Evolutionary conservation across 2,888 invertebrate genomes (phyloP).

Genomic region (Amblyjoppa proteus): DNA sequence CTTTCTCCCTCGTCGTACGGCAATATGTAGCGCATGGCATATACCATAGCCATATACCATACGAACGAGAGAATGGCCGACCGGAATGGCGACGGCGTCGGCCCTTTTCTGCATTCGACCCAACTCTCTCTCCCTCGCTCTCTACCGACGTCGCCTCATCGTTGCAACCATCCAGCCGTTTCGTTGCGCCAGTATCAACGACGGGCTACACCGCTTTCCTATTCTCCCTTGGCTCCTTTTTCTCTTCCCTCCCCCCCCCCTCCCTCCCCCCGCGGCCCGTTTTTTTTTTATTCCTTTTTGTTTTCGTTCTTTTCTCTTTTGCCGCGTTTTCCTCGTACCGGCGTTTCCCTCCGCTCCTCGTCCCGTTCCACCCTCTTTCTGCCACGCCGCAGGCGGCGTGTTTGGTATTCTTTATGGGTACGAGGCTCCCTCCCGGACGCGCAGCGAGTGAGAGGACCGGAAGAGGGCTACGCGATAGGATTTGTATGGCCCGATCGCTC

Average conservation of each 20-base stretch:
- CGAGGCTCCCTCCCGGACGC: conserved; percentile 23
- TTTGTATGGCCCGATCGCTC: conserved; percentile 65
- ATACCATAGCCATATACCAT: conserved; percentile 38
- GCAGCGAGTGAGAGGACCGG: conserved; percentile 27
- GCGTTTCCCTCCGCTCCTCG: neutral
- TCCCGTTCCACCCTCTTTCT: conserved; percentile 51
- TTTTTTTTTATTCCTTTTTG: conserved; percentile 10
- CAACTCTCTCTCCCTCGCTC: conserved; percentile 60
- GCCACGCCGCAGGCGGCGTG: conserved; percentile 59
- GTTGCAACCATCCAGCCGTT: conserved; percentile 67
- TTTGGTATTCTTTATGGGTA: conserved; percentile 65
- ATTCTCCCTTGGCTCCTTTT: conserved; percentile 40
- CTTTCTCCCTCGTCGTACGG: conserved; percentile 12
- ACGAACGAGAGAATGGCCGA: conserved; percentile 51
- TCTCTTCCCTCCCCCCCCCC: neutral
- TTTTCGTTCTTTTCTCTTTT: conserved; percentile 29
- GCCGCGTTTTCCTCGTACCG: neutral
- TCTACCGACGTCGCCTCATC: conserved; percentile 59
- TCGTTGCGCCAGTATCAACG: conserved; percentile 49
- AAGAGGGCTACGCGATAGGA: conserved; percentile 40
- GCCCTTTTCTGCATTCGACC: conserved; percentile 74
- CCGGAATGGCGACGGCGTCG: conserved; percentile 57
- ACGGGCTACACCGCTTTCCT: conserved; percentile 45
- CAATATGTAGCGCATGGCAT: conserved; percentile 45
- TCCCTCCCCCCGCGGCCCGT: neutral